Conservation (phyloP, 2,113 vertebrate genomes). For the Oplegnathus fasciatus region DNA sequence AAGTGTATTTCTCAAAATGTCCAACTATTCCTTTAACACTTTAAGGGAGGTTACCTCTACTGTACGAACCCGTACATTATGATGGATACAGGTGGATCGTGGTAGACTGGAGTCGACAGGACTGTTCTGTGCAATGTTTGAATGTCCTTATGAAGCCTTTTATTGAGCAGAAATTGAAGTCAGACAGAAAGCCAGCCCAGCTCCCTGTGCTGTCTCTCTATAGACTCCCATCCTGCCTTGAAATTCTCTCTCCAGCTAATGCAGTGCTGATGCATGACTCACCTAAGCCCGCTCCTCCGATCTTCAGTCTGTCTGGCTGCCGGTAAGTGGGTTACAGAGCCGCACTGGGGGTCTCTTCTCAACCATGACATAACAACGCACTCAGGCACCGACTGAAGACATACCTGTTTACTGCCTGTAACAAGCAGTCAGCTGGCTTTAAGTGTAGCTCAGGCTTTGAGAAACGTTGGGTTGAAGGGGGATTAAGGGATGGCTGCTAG, state of each 20-base stretch:
- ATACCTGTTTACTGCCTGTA: constrained; percentile 61
- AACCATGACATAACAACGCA: constrained; percentile 67
- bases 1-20: not conserved
- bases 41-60: not conserved
- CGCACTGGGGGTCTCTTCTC: constrained; percentile 55
- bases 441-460: constrained; percentile 27
- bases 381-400: constrained; percentile 52
- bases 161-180: constrained; percentile 46
- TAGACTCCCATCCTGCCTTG: constrained; percentile 42
- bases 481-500: constrained; percentile 38
- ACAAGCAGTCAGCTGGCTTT: constrained; percentile 52
- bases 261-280: constrained; percentile 65
- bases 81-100: not conserved
- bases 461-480: constrained; percentile 42
- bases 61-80: not conserved
- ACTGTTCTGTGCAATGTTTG: constrained; percentile 14
- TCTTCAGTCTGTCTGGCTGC: constrained; percentile 54
- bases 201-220: constrained; percentile 25
- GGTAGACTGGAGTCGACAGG: not conserved
- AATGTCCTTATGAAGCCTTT: constrained; percentile 40
- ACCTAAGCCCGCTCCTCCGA: constrained; percentile 47
- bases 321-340: constrained; percentile 55
- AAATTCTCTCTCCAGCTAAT: constrained; percentile 55
- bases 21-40: not conserved
- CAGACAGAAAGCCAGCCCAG: constrained; percentile 27